Evolutionary conservation across 2,888 invertebrate genomes (phyloP).

Genomic region (Baronia brevicornis): DNA sequence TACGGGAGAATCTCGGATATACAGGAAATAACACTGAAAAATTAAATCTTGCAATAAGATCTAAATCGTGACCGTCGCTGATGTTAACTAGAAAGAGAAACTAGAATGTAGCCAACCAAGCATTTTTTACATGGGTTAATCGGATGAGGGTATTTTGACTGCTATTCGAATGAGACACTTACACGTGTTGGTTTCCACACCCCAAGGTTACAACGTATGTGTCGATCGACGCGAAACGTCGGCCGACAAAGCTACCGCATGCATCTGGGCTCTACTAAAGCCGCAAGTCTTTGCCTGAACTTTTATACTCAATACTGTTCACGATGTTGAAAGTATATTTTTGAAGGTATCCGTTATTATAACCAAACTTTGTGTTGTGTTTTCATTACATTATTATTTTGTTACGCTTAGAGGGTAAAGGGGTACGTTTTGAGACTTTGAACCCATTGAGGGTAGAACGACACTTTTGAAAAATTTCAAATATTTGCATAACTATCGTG

Average conservation of each 20-base stretch:
- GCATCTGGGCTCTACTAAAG: slow-evolving; percentile 54
- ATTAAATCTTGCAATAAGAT: neutral
- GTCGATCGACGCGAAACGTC: slow-evolving; percentile 48
- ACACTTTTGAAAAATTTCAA: slow-evolving; percentile 1
- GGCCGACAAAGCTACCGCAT: slow-evolving; percentile 65
- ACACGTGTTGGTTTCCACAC: slow-evolving; percentile 32
- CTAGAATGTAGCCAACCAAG: too few species aligned
- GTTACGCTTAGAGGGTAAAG: too few species aligned
- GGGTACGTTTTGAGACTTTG: slow-evolving; percentile 15
- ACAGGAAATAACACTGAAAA: neutral
- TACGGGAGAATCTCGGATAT: neutral
- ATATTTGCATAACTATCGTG: neutral
- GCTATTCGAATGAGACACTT: slow-evolving; percentile 1
- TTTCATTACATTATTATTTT: slow-evolving; percentile 3
- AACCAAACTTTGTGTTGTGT: slow-evolving; percentile 2
- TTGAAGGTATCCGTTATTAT: too few species aligned
- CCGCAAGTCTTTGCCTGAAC: slow-evolving; percentile 44
- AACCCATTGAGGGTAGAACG: slow-evolving; percentile 2
- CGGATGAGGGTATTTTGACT: too few species aligned
- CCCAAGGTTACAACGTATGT: slow-evolving; percentile 44
- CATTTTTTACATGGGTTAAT: too few species aligned
- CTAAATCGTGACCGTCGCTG: neutral
- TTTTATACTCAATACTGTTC: slow-evolving; percentile 20
- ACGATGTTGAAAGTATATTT: slow-evolving; percentile 21
- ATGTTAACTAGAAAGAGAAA: neutral